Conservation (phyloP, 2,113 vertebrate genomes). For the Hepsetus odoe region DNA sequence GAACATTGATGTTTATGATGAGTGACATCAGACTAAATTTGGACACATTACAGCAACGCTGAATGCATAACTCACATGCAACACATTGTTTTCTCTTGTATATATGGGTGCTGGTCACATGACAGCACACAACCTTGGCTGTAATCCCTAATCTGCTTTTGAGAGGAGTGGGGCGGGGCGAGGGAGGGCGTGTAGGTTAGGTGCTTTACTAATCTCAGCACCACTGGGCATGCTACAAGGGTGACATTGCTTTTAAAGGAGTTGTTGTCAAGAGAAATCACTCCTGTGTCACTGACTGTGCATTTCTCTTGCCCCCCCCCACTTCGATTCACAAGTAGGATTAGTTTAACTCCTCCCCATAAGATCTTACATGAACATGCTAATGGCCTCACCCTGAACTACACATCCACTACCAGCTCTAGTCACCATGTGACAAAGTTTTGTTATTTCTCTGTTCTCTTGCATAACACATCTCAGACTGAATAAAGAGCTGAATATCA, state of each 20-base stretch:
- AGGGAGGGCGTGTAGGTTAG: slow-evolving; percentile 8
- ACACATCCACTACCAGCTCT: neutral
- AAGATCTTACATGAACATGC: neutral
- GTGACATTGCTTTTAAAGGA: slow-evolving; percentile 28
- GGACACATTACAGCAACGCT: neutral
- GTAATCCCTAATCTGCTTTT: slow-evolving; percentile 60
- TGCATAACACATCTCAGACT: too few relatives aligned
- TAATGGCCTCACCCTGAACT: neutral
- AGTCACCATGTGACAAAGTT: neutral
- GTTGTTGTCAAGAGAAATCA: slow-evolving; percentile 1
- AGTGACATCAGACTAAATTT: neutral
- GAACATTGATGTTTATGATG: neutral
- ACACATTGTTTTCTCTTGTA: slow-evolving; percentile 33
- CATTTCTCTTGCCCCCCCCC: neutral
- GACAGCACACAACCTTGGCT: slow-evolving; percentile 26
- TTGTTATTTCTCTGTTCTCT: too few relatives aligned
- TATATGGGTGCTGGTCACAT: slow-evolving; percentile 41
- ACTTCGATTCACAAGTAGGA: too few relatives aligned
- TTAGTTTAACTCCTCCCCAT: neutral
- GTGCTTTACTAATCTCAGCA: slow-evolving; percentile 44
- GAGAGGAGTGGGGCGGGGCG: neutral
- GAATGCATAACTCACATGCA: neutral
- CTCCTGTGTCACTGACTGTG: neutral
- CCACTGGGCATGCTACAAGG: slow-evolving; percentile 22
- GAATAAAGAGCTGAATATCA: too few relatives aligned